Percentiles rank a stretch among this genome's conserved stretches.
Conservation (phyloP, 2,797 vertebrate genomes). For the Megalops cyprinoides region DNA sequence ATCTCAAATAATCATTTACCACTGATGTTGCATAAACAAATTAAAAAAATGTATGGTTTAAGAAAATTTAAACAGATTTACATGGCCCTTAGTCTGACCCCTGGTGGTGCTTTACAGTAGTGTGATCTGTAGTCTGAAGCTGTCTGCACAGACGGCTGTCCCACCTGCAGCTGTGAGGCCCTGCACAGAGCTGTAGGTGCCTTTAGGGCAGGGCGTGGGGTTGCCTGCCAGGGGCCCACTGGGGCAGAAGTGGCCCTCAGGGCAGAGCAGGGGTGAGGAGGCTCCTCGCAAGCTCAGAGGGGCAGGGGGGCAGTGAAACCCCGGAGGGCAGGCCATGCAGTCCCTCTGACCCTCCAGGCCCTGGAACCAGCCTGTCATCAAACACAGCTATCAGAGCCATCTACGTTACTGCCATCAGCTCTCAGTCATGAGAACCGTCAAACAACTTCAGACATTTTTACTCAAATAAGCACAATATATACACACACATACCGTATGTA, state of each 20-base stretch:
- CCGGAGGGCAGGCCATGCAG: constrained; percentile 74
- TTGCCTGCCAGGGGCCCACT: constrained; percentile 64
- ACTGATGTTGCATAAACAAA: too few relatives aligned
- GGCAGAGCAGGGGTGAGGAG: constrained; percentile 68
- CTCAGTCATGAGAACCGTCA: too few relatives aligned
- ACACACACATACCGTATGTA: background rate
- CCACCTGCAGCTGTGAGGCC: constrained; percentile 73
- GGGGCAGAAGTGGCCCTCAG: constrained; percentile 83
- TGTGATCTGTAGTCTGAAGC: too few relatives aligned
- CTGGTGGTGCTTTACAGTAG: too few relatives aligned
- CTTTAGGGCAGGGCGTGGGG: constrained; percentile 82
- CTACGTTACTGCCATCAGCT: too few relatives aligned
- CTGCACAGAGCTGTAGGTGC: constrained; percentile 77
- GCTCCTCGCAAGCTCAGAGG: constrained; percentile 55
- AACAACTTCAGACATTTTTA: too few relatives aligned
- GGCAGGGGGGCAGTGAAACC: constrained; percentile 68
- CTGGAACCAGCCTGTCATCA: constrained; percentile 75
- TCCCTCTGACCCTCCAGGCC: constrained; percentile 68
- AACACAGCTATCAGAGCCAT: background rate
- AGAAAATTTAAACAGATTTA: too few relatives aligned
- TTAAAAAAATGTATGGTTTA: too few relatives aligned
- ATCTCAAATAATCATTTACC: too few relatives aligned
- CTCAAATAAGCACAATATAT: too few relatives aligned
- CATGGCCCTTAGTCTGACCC: too few relatives aligned
- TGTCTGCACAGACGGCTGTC: background rate